Conservation (phyloP, 2,797 vertebrate species). For the Tauraco hartlaubi region DNA sequence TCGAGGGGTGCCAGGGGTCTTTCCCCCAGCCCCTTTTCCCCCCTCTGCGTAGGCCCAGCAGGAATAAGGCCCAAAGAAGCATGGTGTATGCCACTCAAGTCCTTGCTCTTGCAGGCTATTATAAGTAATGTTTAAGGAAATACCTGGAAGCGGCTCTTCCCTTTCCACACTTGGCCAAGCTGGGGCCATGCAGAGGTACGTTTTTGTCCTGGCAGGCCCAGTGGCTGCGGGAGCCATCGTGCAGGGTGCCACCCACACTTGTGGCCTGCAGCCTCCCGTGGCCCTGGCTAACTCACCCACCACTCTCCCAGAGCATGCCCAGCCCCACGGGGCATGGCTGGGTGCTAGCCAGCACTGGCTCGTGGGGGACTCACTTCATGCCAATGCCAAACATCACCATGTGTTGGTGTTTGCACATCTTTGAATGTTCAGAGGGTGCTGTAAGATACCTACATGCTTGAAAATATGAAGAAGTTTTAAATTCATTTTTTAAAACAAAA, state of each 20-base stretch:
- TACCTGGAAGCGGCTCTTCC: background rate
- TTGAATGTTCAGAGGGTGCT: too few relatives aligned
- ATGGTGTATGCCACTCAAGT: accelerated
- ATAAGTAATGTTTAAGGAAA: background rate
- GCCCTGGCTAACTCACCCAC: background rate
- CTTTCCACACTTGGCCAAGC: background rate
- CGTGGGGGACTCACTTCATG: accelerated
- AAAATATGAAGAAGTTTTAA: background rate
- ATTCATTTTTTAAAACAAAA: background rate
- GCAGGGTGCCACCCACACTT: background rate
- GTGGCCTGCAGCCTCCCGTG: background rate
- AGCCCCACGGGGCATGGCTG: background rate
- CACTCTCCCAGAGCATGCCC: background rate
- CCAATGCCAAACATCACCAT: background rate
- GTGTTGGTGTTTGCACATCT: background rate
- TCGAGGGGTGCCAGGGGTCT: background rate
- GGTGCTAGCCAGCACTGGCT: too few relatives aligned
- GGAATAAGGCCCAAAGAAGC: background rate
- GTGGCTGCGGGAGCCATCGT: background rate
- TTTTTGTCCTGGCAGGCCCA: background rate
- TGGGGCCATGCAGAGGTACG: background rate
- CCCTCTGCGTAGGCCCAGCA: accelerated
- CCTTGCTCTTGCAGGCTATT: accelerated
- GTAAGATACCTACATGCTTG: background rate
- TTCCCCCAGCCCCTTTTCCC: background rate